Conservation (phyloP, 2,797 vertebrate species). For the Enteromius trimaculatus region DNA sequence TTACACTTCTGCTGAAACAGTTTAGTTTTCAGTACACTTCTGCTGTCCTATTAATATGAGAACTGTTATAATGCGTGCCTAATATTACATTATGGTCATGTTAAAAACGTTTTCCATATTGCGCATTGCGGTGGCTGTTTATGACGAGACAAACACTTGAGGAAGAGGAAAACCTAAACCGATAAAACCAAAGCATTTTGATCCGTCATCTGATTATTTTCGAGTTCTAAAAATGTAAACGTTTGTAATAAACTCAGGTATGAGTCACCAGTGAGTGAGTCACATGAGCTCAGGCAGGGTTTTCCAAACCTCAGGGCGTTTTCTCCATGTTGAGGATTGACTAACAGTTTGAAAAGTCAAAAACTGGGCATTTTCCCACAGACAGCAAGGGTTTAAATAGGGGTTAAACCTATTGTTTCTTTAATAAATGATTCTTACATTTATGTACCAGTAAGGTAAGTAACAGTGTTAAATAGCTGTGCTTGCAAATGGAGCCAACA, state of each 20-base stretch:
- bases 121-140: background rate
- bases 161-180: background rate
- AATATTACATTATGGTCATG: background rate
- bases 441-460: rapidly evolving
- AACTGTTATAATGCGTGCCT: background rate
- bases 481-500: background rate
- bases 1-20: background rate
- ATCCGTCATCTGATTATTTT: background rate
- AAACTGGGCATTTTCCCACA: background rate
- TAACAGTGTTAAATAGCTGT: background rate
- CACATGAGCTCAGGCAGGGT: background rate
- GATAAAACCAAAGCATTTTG: background rate
- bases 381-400: background rate
- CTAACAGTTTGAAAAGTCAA: background rate
- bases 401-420: background rate
- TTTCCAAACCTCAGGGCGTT: slow-evolving; percentile 2
- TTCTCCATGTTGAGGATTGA: background rate
- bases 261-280: background rate
- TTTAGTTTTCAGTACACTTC: background rate
- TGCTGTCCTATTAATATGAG: background rate
- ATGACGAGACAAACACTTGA: background rate
- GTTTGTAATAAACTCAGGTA: background rate
- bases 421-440: background rate
- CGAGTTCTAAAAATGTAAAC: background rate
- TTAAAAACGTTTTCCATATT: background rate